Conservation (phyloP, 2,888 invertebrate species). For the Liodrosophila aerea region DNA sequence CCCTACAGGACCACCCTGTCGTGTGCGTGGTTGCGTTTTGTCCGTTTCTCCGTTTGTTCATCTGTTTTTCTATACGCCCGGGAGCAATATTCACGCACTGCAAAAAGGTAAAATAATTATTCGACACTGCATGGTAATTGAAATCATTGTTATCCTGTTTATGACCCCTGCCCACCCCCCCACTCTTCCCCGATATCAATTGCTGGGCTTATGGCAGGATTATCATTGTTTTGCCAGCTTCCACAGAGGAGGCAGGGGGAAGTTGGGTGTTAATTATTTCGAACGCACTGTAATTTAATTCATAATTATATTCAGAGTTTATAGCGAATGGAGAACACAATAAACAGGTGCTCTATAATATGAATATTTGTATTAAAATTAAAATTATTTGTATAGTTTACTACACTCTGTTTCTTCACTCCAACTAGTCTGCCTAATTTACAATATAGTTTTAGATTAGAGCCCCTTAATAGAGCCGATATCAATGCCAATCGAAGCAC, state of each 20-base stretch:
- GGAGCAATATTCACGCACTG: conserved; percentile 80
- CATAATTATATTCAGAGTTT: conserved; percentile 15
- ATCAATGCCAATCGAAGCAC: conserved; percentile 44
- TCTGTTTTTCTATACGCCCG: conserved; percentile 80
- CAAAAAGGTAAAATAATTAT: conserved; percentile 78
- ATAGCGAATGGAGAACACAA: no score
- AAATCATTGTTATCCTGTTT: conserved; percentile 78
- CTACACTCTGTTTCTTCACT: conserved; percentile 4
- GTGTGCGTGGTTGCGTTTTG: conserved; percentile 1
- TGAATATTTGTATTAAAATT: no score
- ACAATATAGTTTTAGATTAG: conserved; percentile 32
- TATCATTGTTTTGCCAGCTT: conserved; percentile 61
- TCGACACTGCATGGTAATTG: conserved; percentile 79
- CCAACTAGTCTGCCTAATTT: conserved; percentile 42
- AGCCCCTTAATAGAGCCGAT: conserved; percentile 12
- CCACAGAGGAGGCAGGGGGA: background rate
- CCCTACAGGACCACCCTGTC: background rate
- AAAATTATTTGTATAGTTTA: no score
- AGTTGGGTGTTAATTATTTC: conserved; percentile 53
- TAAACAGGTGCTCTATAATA: no score
- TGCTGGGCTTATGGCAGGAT: conserved; percentile 67
- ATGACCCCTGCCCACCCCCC: conserved; percentile 20
- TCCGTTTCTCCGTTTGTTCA: conserved; percentile 48
- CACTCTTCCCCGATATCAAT: conserved; percentile 24
- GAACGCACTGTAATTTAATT: conserved; percentile 30